phyloP scores from a whole-genome alignment of 2,113 vertebrate species.

The Phainopepla nitens region DNA sequence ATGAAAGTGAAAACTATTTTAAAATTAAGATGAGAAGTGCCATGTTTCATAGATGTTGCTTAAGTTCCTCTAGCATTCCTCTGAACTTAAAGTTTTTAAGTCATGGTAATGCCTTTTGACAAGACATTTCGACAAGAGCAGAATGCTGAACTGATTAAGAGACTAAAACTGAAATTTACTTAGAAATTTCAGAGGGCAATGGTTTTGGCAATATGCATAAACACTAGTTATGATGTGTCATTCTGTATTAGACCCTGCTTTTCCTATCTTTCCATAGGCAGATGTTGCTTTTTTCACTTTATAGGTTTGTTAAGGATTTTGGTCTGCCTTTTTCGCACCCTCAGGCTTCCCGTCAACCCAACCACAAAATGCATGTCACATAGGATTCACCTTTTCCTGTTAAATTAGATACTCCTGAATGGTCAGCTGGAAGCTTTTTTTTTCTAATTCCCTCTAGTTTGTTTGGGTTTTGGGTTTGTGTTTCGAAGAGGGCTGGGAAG shows the following conservation, averaged over 20 bases:
- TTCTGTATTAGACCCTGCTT: constrained; percentile 21
- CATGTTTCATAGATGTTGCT: background rate
- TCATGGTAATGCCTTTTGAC: background rate
- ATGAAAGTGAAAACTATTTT: constrained; percentile 10
- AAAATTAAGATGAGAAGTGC: constrained; percentile 26
- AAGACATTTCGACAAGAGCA: background rate
- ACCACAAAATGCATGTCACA: constrained; percentile 29
- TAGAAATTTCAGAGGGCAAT: background rate
- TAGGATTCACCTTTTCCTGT: constrained; percentile 43
- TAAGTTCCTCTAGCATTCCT: background rate
- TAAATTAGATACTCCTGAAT: background rate
- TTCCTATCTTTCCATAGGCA: constrained; percentile 36
- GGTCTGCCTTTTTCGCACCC: background rate
- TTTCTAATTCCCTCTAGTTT: background rate
- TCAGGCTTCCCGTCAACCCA: constrained; percentile 22
- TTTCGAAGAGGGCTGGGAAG: background rate
- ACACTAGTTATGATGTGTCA: constrained; percentile 50
- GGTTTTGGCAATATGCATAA: constrained; percentile 27
- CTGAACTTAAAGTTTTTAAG: background rate
- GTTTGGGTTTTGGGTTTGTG: background rate
- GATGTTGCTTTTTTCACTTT: constrained; percentile 38
- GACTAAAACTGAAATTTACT: constrained; percentile 34
- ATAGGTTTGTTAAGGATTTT: constrained; percentile 19
- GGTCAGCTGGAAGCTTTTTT: constrained; percentile 10
- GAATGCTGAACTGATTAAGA: constrained; percentile 24